Evolutionary conservation across 2,888 invertebrate genomes (phyloP), one percentile per base, ranked within the genome.

Genomic region (Smittia aterrima): DNA sequence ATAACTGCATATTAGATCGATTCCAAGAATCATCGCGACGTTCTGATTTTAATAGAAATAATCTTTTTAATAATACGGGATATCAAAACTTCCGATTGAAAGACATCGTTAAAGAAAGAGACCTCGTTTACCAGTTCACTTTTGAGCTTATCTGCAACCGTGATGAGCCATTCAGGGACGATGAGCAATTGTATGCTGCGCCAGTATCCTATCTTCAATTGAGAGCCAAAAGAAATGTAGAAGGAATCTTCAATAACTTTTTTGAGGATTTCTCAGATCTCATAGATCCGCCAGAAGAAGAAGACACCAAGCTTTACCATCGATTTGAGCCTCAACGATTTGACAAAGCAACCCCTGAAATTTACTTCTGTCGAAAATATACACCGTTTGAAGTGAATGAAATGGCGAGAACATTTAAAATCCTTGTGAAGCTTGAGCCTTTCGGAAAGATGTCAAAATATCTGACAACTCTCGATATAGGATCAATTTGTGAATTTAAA

Each of bases 271-370:
- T 58, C 24, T 18, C 7, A 6, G 64, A 64, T 9, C n/a, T 64
- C 25, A 3, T n/a, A 4, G 20, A 24, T 22, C 64, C 64, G n/a
- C 3, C 22, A 25, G 13, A 9, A 13, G 64, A 27, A 1, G n/a
- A 13, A 6, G 22, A 24, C 16, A 16, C 7, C 6, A 1, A 25
- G 6, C 58, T 2, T 18, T 64, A 64, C 22, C 20, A 20, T 13
- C 24, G 64, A 7, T 25, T 27, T 1, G 27, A 64, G 22, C 64
- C 64, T 4, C 64, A 64, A 16, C 25, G 64, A 27, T 64, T 27
- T 22, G 64, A 64, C n/a, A 64, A 64, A 16, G 64, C 25, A 24
- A 64, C 64, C 4, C 64, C 64, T 13, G 64, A 64, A 27, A 64
- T 64, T 27, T 64, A 64, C 27, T 64, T 64, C 27, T 25, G 64